Base-by-base conservation (phyloP, 2,797 vertebrate genomes). In the Trematomus bernacchii region DNA sequence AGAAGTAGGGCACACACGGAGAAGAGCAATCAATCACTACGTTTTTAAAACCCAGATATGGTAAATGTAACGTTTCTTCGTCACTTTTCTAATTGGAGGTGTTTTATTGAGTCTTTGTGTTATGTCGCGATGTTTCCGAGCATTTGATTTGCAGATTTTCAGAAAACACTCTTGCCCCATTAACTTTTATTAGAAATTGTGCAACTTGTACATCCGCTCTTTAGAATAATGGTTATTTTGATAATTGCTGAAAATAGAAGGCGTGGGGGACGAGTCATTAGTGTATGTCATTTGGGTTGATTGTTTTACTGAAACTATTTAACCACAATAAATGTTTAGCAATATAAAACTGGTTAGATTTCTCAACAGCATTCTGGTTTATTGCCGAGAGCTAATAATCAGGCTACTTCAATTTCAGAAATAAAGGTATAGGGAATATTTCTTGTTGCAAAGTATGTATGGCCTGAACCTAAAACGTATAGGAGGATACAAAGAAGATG, bases 151-250 rank as follows among this genome's bases (percentile, higher is more conserved):
- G 64, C 67, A 71, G 59, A 77, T 77, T 23, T 73, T 30, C 50
- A 37, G 73, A 37, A 79, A 76, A 57, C 52, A 66, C 53, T 42
- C 76, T 62, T 81, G 54, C 63, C 48, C 57, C 71, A 80, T 87
- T 85, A 80, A 74, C 48, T 63, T 83, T 87, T 80, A 77, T 66
- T 70, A 57, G 69, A 82, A 84, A 79, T 65, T 69, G 63, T 80
- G 61, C 52, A 71, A 77, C 67, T 80, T 76, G 71, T 55, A 73
- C 50, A 77, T 79, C 67, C 40, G 8, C 66, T 77, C 75, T 79
- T 83, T 55, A 76, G 55, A 79, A 69, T 74, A 75, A 81, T 77
- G 51, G 55, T 55, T 76, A 77, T 73, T 82, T 83, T 88, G 81
- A 85, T 79, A 69, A 82, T 69, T 76, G 70, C 71, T 75, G 68